Percentiles rank a stretch among this genome's conserved stretches.
Conservation (phyloP, 2,888 invertebrate genomes). For the Tryphoninae sp. region DNA sequence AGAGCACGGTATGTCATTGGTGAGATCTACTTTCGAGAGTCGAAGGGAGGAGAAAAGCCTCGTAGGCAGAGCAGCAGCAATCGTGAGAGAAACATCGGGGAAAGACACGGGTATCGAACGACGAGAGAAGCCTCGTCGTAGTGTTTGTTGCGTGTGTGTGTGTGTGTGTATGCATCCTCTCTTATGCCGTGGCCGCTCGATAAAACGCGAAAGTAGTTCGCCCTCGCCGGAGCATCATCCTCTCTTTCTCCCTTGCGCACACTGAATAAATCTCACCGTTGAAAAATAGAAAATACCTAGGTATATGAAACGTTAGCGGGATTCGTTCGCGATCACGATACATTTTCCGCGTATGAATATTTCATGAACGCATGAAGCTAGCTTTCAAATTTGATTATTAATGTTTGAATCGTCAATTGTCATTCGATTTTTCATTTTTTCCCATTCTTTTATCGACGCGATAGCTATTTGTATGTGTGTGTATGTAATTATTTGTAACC, state of each 20-base stretch:
- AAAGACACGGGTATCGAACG: slow-evolving; percentile 1
- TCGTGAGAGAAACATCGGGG: neutral
- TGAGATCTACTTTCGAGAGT: slow-evolving; percentile 27
- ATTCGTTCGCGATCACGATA: neutral
- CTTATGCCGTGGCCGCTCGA: slow-evolving; percentile 53
- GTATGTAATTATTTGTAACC: too few relatives aligned
- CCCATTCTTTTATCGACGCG: too few relatives aligned
- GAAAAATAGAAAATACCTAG: slow-evolving; percentile 1
- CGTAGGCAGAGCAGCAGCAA: neutral
- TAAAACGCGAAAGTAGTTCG: slow-evolving; percentile 49
- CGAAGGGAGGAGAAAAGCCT: neutral
- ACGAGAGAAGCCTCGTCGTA: slow-evolving; percentile 5
- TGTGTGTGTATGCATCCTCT: neutral
- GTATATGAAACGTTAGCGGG: neutral
- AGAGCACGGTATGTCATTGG: neutral
- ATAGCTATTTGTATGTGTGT: too few relatives aligned
- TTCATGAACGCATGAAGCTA: neutral
- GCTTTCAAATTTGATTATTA: too few relatives aligned
- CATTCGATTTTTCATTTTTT: too few relatives aligned
- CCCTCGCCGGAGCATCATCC: slow-evolving; percentile 16
- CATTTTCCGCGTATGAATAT: neutral
- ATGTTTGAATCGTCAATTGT: too few relatives aligned
- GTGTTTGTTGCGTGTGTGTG: neutral
- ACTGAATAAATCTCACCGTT: slow-evolving; percentile 16
- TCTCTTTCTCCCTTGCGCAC: neutral